Evolutionary conservation across 2,797 vertebrate species (phyloP), one percentile per base, ranked within the genome.

Genomic region (Pangasius mekongensis): DNA sequence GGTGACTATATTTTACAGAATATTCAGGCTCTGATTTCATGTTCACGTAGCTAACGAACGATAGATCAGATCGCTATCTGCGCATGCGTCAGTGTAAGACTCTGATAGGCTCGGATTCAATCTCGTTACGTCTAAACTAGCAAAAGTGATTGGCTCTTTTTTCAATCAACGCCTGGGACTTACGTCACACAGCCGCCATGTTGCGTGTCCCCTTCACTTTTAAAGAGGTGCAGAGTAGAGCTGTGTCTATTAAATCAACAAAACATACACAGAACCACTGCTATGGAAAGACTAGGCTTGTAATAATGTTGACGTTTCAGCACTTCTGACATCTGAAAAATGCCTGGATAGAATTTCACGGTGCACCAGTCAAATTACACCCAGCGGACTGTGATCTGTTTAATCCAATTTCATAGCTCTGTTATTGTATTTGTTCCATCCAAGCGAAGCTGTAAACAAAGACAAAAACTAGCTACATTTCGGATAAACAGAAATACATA

Each of bases 241-340:
- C 47, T 47, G 47, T 47, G 47, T 47, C 47, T 47, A 49, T 49
- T 3, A 27, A n/a, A 5, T 76, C 9, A 49, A 27, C 73, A 27
- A 49, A 49, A 49, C 22, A 76, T 27, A 49, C 43, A 49, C n/a
- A 20, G 49, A 56, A 10, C 16, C 43, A 49, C 22, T 47, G 43
- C 22, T 8, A 77, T n/a, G 74, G 18, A 27, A n/a, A 80, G 58
- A 82, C 80, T n/a, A n/a, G 80, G 58, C 58, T 62, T n/a, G 58
- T 62, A 82, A 82, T 82, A 82, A 82, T 39, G 80, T 82, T 64
- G 80, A 43, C 36, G 36, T 82, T 82, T 82, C 80, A 62, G 58
- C 56, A 62, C 58, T 82, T 82, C 58, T 82, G 58, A 82, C 58
- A 82, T 82, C 58, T 82, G 80, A 36, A 62, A 82, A 62, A 82